Base-by-base conservation (phyloP, 2,113 vertebrate genomes). In the Pelvicachromis taeniatus region DNA sequence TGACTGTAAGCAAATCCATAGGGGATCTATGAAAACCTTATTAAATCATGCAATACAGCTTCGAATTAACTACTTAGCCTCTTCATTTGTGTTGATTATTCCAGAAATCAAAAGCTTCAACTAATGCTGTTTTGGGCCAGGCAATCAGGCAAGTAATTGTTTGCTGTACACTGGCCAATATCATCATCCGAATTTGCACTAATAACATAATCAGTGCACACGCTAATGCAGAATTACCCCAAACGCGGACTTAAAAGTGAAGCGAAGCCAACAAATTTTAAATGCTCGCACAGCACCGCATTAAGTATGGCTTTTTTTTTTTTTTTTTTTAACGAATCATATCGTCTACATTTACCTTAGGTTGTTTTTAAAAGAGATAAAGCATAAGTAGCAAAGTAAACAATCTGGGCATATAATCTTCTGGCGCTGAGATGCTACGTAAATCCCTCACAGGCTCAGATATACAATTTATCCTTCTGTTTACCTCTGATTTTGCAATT, bases 41-140 rank as follows among this genome's bases (percentile, higher is more conserved):
- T 92, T 91, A 88, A 91, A 91, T 89, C 78, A 88, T 50, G 79
- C 73, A 91, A 87, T 81, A 82, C 63, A 78, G 85, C 35, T 83
- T 35, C 81, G 86, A 91, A 91, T 88, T 11, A 92, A 90, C 53
- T 80, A 88, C 78, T 88, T 80, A 88, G 42, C 80, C 53, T 81
- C 80, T 87, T 89, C 21, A 75, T 89, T 89, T 88, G 73, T 45
- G 80, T 87, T 88, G 77, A 86, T 88, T 87, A 88, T 88, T 89
- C 65, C 70, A 88, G 78, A 56, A 88, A 91, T 87, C 80, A 92
- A 92, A 93, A 86, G 80, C 81, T 73, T 90, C n/a, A 48, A 80
- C 77, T 82, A 63, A 83, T 88, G 88, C 59, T 75, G 84, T 85
- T 92, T 78, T 84, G 77, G 87, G 70, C 80, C 55, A 68, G 53